A percentile compares a stretch with the other conserved stretches of the same genome.
Conservation (phyloP, 2,888 invertebrate species). For the Tinea pellionella region DNA sequence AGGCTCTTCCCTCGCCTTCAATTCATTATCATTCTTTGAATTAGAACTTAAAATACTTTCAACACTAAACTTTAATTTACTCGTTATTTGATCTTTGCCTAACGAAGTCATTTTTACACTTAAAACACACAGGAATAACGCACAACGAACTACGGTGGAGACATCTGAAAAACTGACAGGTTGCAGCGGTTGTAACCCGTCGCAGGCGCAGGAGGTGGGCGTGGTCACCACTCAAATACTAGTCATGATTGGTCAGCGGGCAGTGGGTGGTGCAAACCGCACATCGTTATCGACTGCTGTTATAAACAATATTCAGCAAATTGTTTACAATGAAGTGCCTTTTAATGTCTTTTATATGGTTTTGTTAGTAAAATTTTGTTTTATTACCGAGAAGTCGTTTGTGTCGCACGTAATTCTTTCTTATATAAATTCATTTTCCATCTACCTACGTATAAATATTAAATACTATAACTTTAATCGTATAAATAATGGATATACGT, state of each 20-base stretch:
- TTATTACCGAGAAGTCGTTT: conserved; percentile 42
- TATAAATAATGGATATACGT: too few relatives aligned
- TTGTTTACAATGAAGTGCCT: conserved; percentile 63
- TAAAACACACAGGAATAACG: not conserved
- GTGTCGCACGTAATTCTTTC: conserved; percentile 35
- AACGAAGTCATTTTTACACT: conserved; percentile 11
- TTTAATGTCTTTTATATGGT: conserved; percentile 64
- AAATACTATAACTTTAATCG: too few relatives aligned
- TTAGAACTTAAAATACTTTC: conserved; percentile 69
- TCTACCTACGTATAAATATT: not conserved
- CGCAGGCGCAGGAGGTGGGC: conserved; percentile 50
- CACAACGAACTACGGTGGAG: not conserved
- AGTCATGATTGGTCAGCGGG: conserved; percentile 36
- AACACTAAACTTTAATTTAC: conserved; percentile 76
- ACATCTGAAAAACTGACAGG: conserved; percentile 33
- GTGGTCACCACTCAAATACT: conserved; percentile 32
- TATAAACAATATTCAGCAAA: conserved; percentile 45
- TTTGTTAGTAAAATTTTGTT: conserved; percentile 49
- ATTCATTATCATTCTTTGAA: conserved; percentile 16
- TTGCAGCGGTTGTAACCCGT: conserved; percentile 21
- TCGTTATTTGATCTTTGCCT: conserved; percentile 20
- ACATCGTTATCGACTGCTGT: conserved; percentile 50
- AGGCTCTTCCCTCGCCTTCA: conserved; percentile 29
- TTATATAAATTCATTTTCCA: not conserved
- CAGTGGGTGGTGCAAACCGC: conserved; percentile 36